Evolutionary conservation across 2,113 vertebrate species (phyloP), one percentile per base, ranked within the genome.

Genomic region (Callorhinus ursinus): DNA sequence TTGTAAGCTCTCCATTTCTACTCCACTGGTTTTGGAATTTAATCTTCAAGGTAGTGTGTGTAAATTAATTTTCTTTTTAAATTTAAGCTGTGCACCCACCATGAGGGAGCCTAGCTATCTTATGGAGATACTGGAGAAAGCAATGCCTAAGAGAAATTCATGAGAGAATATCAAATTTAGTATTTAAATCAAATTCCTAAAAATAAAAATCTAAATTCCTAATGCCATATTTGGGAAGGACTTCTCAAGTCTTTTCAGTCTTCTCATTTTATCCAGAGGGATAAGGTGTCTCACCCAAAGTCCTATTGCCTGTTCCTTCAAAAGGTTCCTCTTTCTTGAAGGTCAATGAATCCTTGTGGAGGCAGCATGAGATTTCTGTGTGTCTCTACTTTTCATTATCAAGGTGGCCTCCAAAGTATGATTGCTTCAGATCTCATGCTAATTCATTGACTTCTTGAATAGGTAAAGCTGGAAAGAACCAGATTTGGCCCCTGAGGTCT

Each of bases 1-100:
- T 72, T 72, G 22, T 46, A 88, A 91, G 51, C 57, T 88, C 46
- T 86, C 9, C 33, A 19, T 88, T 95, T 90, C 65, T 91, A 77
- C 33, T 92, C 39, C 63, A 46, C 71, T 88, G 71, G 39, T 88
- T 96, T 96, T 94, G 46, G 49, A 93, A 61, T 83, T 93, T 93
- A 71, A 77, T 88, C 61, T 95, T 95, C 86, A 71, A 88, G 65
- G 55, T 77, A 72, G 33, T 76, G 24, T 24, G 76, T 83, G 28
- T 42, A 86, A 95, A 36, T 82, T 84, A 26, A 90, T 84, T 88
- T 81, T 96, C 26, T 61, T 95, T 88, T 91, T 72, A 72, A 89
- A 82, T 89, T 89, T 86, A 88, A 89, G 59, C 33, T 72, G 10
- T 28, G 59, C 67, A 67, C 59, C 31, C 69, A 33, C 31, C 28